Base-by-base conservation (phyloP, 2,888 invertebrate species). In the Oxyscelio sp. region DNA sequence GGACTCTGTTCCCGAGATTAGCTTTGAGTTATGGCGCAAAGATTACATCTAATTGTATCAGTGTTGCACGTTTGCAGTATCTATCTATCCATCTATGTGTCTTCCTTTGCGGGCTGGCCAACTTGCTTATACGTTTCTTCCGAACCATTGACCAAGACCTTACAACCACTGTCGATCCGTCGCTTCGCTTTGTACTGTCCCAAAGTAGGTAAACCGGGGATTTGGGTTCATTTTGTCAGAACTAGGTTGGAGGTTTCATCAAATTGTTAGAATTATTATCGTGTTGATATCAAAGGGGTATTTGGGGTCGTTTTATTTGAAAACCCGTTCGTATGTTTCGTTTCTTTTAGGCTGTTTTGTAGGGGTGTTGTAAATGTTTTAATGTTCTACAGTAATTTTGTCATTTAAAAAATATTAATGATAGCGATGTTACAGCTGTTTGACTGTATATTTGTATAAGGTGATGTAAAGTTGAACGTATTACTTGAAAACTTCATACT, bases 1-100 rank as follows among this genome's bases (percentile, higher is more conserved):
- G 84, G 87, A 86, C 87, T 85, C 80, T 86, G 89, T 89, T 90
- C 88, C 90, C 77, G 90, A 94, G 94, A 94, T 94, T 94, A 94
- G 92, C 91, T 89, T 87, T 94, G 93, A 94, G 92, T 94, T 94
- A 94, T 93, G 91, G 93, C 90, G 91, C 91, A 92, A 90, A 93
- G 94, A 93, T 94, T 92, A 91, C 91, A 94, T 94, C 94, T 93
- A 93, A 94, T 94, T 94, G 93, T 94, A 94, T 94, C 94, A 93
- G 93, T 91, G 89, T 87, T 90, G 88, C 87, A 89, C 90, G 87
- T 87, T 90, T 89, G 89, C 82, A 86, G 88, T 93, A 92, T 94
- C 92, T 92, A 90, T 90, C 91, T 90, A 91, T 91, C 92, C 91
- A 92, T 92, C 92, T 92, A 90, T 90, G 90, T 89, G 45, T 83